phyloP scores from a whole-genome alignment of 2,888 invertebrate species.

The Chrysolina oricalcia region DNA sequence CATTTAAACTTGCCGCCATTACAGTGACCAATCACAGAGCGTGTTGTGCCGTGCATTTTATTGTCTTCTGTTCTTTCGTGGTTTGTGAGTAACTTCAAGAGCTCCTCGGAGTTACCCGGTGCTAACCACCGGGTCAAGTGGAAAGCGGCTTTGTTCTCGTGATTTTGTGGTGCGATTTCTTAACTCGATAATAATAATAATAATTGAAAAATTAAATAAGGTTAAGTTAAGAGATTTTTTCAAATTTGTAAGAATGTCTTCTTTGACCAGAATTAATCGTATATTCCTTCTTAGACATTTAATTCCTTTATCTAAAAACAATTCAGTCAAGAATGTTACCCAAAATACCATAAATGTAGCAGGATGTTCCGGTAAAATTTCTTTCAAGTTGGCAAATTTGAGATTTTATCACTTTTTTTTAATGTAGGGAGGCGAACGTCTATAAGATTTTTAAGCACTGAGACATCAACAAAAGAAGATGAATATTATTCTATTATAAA shows the following conservation, averaged over 20 bases:
- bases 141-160: too few relatives aligned
- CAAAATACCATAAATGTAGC: not conserved
- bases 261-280: constrained; percentile 56
- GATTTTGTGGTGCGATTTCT: constrained; percentile 7
- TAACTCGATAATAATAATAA: too few relatives aligned
- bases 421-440: constrained; percentile 37
- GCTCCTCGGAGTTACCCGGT: too few relatives aligned
- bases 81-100: too few relatives aligned
- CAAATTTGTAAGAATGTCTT: constrained; percentile 53
- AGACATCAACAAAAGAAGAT: constrained; percentile 66
- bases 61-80: too few relatives aligned
- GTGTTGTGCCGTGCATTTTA: too few relatives aligned
- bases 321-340: constrained; percentile 30
- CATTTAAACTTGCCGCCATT: too few relatives aligned
- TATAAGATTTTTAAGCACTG: constrained; percentile 59
- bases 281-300: constrained; percentile 46
- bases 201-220: too few relatives aligned
- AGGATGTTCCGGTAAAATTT: constrained; percentile 39
- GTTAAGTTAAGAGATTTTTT: too few relatives aligned
- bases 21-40: too few relatives aligned
- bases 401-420: constrained; percentile 24
- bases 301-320: constrained; percentile 37
- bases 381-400: constrained; percentile 38
- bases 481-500: constrained; percentile 77
- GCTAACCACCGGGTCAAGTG: too few relatives aligned